Conservation (phyloP, 1,140 invertebrate genomes). For the Lordiphosa stackelbergi region DNA sequence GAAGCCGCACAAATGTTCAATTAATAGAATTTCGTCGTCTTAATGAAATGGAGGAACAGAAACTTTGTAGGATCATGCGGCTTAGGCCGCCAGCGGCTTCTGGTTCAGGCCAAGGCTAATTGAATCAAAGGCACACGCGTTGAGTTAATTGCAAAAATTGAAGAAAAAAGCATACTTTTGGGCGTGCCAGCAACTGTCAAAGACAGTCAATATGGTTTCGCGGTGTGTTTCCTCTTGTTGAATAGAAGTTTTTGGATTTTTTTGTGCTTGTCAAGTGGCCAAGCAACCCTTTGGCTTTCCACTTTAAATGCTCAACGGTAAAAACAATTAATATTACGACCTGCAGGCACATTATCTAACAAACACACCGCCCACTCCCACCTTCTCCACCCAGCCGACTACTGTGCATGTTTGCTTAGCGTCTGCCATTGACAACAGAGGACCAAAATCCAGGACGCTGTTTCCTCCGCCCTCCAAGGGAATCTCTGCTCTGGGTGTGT, state of each 20-base stretch:
- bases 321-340: slow-evolving; percentile 74
- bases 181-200: slow-evolving; percentile 53
- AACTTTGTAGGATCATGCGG: slow-evolving; percentile 58
- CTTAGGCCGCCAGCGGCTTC: slow-evolving; percentile 28
- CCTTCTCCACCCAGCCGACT: slow-evolving; percentile 3
- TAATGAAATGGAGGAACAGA: slow-evolving; percentile 49
- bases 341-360: slow-evolving; percentile 67
- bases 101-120: slow-evolving; percentile 48
- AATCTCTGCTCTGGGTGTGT: slow-evolving; percentile 3
- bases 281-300: slow-evolving; percentile 45
- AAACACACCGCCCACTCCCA: slow-evolving; percentile 1
- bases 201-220: slow-evolving; percentile 54
- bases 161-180: slow-evolving; percentile 64
- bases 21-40: slow-evolving; percentile 66
- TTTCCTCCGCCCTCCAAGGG: slow-evolving; percentile 4
- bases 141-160: slow-evolving; percentile 64
- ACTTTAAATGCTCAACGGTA: slow-evolving; percentile 44
- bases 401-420: slow-evolving; percentile 51
- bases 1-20: slow-evolving; percentile 68
- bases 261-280: slow-evolving; percentile 18
- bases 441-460: not conserved
- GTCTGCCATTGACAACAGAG: slow-evolving; percentile 62
- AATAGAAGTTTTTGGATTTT: not conserved
- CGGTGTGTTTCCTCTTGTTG: not conserved
- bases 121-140: slow-evolving; percentile 64